phyloP scores from a whole-genome alignment of 2,797 vertebrate genomes.

The Brachymystax lenok region DNA sequence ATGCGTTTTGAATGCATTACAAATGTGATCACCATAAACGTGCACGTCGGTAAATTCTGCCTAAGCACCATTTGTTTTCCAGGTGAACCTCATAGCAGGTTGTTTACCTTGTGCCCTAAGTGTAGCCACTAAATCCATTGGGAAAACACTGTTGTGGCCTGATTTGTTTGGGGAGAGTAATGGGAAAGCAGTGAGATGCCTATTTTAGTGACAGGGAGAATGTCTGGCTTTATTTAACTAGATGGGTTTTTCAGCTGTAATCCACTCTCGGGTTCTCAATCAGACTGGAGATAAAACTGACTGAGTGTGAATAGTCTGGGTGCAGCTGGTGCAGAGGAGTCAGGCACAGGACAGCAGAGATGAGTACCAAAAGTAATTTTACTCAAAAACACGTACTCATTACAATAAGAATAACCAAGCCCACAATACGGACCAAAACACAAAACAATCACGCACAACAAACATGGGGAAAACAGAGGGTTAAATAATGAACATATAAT shows the following conservation, averaged over 20 bases:
- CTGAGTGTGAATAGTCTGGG: neutral
- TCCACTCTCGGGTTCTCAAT: conserved; percentile 31
- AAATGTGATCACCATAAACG: conserved; percentile 29
- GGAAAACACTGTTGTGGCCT: conserved; percentile 38
- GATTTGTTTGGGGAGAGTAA: conserved; percentile 54
- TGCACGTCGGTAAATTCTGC: conserved; percentile 26
- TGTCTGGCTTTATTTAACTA: conserved; percentile 15
- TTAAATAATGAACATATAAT: too few relatives aligned
- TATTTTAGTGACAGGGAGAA: conserved; percentile 29
- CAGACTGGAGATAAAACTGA: conserved; percentile 26
- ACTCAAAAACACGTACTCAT: too few relatives aligned
- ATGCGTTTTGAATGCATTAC: neutral
- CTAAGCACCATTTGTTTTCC: conserved; percentile 31
- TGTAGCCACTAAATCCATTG: conserved; percentile 22
- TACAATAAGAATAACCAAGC: too few relatives aligned
- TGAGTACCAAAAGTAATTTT: too few relatives aligned
- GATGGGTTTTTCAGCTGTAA: conserved; percentile 30
- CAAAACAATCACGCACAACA: too few relatives aligned
- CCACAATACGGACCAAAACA: too few relatives aligned
- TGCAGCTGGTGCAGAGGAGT: too few relatives aligned
- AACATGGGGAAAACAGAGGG: too few relatives aligned
- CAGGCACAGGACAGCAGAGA: too few relatives aligned
- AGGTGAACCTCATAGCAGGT: conserved; percentile 24
- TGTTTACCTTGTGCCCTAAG: conserved; percentile 41
- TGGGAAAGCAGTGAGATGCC: conserved; percentile 26